These are phyloP conservation scores for Mechanitis mazaeus DNA, from an alignment of 2,888 invertebrate species.

Conservation along the genomic window DNA sequence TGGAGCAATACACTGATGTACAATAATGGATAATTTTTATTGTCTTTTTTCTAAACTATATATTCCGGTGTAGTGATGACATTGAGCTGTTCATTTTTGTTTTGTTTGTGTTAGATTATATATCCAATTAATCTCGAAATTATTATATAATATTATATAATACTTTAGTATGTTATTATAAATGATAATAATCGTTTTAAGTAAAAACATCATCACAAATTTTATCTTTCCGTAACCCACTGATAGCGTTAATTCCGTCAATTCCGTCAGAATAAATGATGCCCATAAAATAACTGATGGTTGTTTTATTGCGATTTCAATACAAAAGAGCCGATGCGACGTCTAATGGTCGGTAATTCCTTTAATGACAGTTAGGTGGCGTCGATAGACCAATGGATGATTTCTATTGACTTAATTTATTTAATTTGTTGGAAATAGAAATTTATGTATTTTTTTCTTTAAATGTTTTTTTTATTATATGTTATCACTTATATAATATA, in stretches of 20 bases:
- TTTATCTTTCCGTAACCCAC: constrained; percentile 24
- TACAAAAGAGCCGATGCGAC: constrained; percentile 51
- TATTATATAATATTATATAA: too few species aligned
- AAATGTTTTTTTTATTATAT: not conserved
- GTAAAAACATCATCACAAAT: constrained; percentile 1
- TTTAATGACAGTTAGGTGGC: constrained; percentile 29
- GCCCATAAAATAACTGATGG: constrained; percentile 55
- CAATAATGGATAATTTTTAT: too few species aligned
- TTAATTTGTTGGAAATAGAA: constrained; percentile 13
- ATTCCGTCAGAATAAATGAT: constrained; percentile 49
- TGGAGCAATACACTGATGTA: too few species aligned
- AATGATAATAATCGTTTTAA: not conserved
- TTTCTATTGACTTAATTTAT: constrained; percentile 20
- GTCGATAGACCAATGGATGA: constrained; percentile 13
- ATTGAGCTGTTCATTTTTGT: too few species aligned
- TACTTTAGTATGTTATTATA: not conserved
- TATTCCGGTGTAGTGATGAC: too few species aligned
- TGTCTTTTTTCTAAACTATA: too few species aligned
- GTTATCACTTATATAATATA: not conserved
- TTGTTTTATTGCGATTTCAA: constrained; percentile 51
- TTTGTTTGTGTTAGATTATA: too few species aligned
- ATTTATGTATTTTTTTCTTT: constrained; percentile 8
- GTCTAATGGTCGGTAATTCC: constrained; percentile 46
- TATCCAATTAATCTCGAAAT: too few species aligned
- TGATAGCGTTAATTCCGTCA: constrained; percentile 44